Evolutionary conservation across 2,113 vertebrate species (phyloP).

Genomic region (Leptobrachium ailaonicum): DNA sequence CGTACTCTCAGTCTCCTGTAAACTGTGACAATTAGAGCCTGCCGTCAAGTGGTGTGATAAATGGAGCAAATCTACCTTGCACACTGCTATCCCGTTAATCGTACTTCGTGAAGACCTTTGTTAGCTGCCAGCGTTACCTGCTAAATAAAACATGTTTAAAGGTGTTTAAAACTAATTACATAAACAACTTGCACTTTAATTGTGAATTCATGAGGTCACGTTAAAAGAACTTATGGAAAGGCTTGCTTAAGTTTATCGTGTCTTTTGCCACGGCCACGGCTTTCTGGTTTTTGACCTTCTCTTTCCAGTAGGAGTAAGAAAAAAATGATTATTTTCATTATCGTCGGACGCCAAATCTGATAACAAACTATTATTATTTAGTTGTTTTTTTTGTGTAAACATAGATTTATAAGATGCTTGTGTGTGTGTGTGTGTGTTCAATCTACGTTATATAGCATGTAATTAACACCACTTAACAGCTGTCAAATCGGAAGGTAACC

Average conservation of each 20-base stretch:
- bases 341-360: too few species aligned
- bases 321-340: too few species aligned
- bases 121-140: neutral
- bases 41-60: too few species aligned
- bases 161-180: neutral
- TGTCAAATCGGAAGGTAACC: conserved; percentile 16
- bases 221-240: neutral
- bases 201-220: neutral
- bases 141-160: neutral
- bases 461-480: conserved; percentile 27
- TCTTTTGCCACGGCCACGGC: too few species aligned
- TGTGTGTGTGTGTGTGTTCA: neutral
- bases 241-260: too few species aligned
- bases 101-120: neutral
- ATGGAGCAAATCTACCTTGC: too few species aligned
- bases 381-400: neutral
- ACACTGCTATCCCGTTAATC: neutral
- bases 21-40: too few species aligned
- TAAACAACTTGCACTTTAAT: neutral
- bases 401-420: neutral
- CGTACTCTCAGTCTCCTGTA: too few species aligned
- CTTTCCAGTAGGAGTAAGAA: too few species aligned
- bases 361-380: neutral
- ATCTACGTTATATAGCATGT: conserved; percentile 13
- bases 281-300: too few species aligned